phyloP scores from a whole-genome alignment of 2,888 invertebrate species.

The Lasioglossum oenotherae region DNA sequence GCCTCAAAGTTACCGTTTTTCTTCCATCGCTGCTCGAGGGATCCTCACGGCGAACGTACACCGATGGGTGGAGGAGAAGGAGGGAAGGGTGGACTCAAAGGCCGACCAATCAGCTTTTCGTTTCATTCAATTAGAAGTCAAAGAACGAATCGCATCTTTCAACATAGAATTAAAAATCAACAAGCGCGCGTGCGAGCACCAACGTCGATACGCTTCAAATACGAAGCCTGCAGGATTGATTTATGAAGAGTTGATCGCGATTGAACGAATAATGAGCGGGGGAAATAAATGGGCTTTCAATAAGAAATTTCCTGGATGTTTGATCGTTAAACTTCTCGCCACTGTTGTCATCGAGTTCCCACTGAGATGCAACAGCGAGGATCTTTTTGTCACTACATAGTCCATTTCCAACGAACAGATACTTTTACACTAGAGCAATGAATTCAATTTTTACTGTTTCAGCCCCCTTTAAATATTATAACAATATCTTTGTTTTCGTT shows the following conservation, averaged over 20 bases:
- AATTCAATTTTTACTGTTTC: too few species aligned
- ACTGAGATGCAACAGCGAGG: not conserved
- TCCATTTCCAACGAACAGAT: too few species aligned
- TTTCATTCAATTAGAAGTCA: conserved; percentile 12
- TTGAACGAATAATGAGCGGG: not conserved
- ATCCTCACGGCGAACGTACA: not conserved
- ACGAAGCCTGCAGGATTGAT: not conserved
- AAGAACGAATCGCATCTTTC: conserved; percentile 18
- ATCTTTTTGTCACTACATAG: not conserved
- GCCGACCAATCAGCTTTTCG: conserved; percentile 13
- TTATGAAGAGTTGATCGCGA: not conserved
- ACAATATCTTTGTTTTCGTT: too few species aligned
- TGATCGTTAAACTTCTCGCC: not conserved
- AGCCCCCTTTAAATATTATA: too few species aligned
- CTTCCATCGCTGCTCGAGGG: not conserved
- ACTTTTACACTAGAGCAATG: too few species aligned
- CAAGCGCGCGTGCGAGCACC: not conserved
- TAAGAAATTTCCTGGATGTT: not conserved
- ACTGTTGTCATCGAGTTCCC: not conserved
- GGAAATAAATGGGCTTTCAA: not conserved
- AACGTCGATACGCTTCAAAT: not conserved
- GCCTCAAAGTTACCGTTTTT: conserved; percentile 15
- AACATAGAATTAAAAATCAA: conserved; percentile 10
- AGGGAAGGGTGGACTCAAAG: not conserved
- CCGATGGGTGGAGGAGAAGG: not conserved